Evolutionary conservation across 2,797 vertebrate genomes (phyloP).

Genomic region (Eulemur rubriventer): DNA sequence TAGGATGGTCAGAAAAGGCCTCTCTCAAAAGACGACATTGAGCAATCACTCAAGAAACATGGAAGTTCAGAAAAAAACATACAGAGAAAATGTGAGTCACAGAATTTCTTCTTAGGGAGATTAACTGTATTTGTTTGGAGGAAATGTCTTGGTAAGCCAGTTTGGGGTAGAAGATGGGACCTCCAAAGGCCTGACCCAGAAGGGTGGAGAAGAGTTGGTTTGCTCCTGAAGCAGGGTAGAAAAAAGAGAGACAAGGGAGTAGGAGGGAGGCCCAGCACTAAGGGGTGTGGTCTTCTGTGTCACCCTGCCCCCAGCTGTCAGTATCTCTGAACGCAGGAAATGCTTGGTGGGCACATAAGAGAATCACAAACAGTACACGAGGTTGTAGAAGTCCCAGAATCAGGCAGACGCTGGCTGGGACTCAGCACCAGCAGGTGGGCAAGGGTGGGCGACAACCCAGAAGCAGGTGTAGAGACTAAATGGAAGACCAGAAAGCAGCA

Average conservation of each 20-base stretch:
- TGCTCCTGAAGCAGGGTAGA: neutral
- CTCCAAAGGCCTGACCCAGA: neutral
- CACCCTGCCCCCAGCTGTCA: neutral
- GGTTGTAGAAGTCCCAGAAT: neutral
- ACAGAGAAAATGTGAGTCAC: neutral
- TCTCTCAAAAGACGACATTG: neutral
- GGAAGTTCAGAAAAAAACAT: neutral
- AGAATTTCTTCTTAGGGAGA: neutral
- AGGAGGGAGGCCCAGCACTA: neutral
- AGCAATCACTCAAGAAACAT: neutral
- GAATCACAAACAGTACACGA: neutral
- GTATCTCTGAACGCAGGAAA: neutral
- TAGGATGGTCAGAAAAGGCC: too few relatives aligned
- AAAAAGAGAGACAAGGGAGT: neutral
- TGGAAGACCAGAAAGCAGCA: neutral
- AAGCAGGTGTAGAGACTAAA: neutral
- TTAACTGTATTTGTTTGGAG: neutral
- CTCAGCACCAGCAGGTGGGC: too few relatives aligned
- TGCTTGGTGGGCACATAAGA: neutral
- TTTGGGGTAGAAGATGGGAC: neutral
- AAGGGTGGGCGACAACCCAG: neutral
- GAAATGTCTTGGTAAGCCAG: neutral
- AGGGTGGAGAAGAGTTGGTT: neutral
- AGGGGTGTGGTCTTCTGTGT: neutral
- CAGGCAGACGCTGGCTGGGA: neutral